Evolutionary conservation across 23 tunicate species (phyloP).

Genomic region (Botrylloides violaceus): DNA sequence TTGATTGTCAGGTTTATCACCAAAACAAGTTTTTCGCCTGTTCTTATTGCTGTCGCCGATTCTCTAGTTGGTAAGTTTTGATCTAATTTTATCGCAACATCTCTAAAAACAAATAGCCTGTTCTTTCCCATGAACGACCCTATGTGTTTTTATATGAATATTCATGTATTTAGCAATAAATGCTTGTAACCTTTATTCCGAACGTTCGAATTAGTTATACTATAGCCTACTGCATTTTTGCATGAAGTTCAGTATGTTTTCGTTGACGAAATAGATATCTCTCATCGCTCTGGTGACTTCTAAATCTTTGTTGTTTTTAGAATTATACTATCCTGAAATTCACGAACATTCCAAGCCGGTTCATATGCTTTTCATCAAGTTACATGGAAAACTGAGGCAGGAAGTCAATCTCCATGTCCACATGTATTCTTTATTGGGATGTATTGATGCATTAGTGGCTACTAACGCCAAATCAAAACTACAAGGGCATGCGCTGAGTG

Average conservation of each 20-base stretch:
- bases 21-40: constrained; percentile 46
- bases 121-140: too few relatives aligned
- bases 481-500: too few relatives aligned
- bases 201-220: not conserved
- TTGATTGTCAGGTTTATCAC: constrained; percentile 35
- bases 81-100: not conserved
- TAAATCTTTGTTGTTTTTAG: constrained; percentile 4
- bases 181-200: too few relatives aligned
- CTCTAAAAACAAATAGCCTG: too few relatives aligned
- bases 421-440: constrained; percentile 45
- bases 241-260: too few relatives aligned
- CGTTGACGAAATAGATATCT: too few relatives aligned
- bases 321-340: constrained; percentile 34
- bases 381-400: constrained; percentile 12
- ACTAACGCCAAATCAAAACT: not conserved
- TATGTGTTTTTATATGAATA: too few relatives aligned
- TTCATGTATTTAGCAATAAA: too few relatives aligned
- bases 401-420: constrained; percentile 44
- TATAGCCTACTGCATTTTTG: not conserved
- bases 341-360: constrained; percentile 30
- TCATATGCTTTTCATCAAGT: constrained; percentile 24
- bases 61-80: constrained; percentile 38
- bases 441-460: constrained; percentile 37
- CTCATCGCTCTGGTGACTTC: not conserved
- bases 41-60: constrained; percentile 36